Evolutionary conservation across 2,113 vertebrate genomes (phyloP), one percentile per base, ranked within the genome.

Genomic region (Cavia aperea): DNA sequence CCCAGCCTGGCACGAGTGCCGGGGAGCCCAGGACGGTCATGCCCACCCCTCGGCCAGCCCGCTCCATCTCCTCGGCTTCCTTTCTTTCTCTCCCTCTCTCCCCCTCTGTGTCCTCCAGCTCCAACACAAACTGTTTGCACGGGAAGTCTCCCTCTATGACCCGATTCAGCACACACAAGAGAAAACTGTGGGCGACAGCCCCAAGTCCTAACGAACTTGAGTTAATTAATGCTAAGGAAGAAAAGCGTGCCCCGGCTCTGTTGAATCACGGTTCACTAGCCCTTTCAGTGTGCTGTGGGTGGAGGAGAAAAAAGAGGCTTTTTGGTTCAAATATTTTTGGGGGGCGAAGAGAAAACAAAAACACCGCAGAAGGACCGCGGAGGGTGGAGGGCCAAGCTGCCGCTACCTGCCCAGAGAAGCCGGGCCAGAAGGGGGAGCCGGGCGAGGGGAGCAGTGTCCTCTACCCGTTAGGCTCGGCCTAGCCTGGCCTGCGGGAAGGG

Each of bases 271-370:
- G 97, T 97, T 97, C 97, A 97, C 95, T 97, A 96, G 96, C 94
- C 96, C 96, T 97, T 97, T 97, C 97, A 97, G 96, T 96, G 94
- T 96, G 96, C 97, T 97, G 97, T 97, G 96, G 94, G 96, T 96
- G 95, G 96, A 97, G 95, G 95, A 90, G 94, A 93, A 92, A 97
- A 96, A 89, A 95, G 95, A 96, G 95, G 96, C 95, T 96, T 97
- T 97, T 97, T 94, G 97, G 96, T 97, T 97, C 97, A 97, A 97
- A 97, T 97, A 97, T 97, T 97, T 97, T 97, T 97, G 96, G 96
- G 96, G 96, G 97, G 96, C 94, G 96, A 97, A 96, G 93, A 96
- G 96, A 97, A 96, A 97, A 97, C 96, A 97, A 96, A 97, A 97
- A 97, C 97, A 97, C 92, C 87, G 87, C 94, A 92, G 94, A 97